A percentile compares a stretch with the other conserved stretches of the same genome.
phyloP scores from a whole-genome alignment of 2,888 invertebrate species.

The Drosophila fulvimacula region DNA sequence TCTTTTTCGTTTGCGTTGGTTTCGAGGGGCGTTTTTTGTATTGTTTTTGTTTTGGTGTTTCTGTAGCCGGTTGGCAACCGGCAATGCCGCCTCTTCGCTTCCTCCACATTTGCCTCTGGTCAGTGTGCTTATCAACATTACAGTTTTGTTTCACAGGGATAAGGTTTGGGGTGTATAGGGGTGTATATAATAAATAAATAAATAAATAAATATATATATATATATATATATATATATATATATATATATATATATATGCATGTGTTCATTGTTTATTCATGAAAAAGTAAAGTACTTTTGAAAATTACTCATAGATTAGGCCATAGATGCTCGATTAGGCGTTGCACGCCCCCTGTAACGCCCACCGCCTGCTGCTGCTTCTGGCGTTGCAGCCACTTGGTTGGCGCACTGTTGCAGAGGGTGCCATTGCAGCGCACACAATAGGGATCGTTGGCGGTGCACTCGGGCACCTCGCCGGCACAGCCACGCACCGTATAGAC shows the following conservation, averaged over 20 bases:
- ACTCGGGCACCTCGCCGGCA: conserved; percentile 71
- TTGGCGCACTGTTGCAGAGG: conserved; percentile 72
- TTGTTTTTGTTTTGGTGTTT: not conserved
- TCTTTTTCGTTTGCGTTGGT: not conserved
- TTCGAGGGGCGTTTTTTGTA: conserved; percentile 44
- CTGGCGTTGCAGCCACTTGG: conserved; percentile 59
- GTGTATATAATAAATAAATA: too few species aligned
- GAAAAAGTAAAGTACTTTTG: conserved; percentile 22
- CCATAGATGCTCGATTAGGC: conserved; percentile 31
- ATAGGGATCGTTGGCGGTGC: conserved; percentile 77
- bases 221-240: too few species aligned
- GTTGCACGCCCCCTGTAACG: not conserved
- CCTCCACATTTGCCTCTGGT: conserved; percentile 14
- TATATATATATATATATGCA: too few species aligned
- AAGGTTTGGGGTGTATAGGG: conserved; percentile 1
- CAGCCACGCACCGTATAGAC: conserved; percentile 79
- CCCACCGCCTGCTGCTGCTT: conserved; percentile 3
- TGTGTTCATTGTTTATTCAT: conserved; percentile 26
- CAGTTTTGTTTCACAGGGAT: not conserved
- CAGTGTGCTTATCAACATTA: conserved; percentile 24
- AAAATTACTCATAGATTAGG: conserved; percentile 28
- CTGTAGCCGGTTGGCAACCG: conserved; percentile 28
- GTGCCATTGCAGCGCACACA: conserved; percentile 81
- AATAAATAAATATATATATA: too few species aligned
- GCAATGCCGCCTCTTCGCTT: conserved; percentile 1